Evolutionary conservation across 1,140 invertebrate genomes (phyloP).

Genomic region (Metaphire vulgaris): DNA sequence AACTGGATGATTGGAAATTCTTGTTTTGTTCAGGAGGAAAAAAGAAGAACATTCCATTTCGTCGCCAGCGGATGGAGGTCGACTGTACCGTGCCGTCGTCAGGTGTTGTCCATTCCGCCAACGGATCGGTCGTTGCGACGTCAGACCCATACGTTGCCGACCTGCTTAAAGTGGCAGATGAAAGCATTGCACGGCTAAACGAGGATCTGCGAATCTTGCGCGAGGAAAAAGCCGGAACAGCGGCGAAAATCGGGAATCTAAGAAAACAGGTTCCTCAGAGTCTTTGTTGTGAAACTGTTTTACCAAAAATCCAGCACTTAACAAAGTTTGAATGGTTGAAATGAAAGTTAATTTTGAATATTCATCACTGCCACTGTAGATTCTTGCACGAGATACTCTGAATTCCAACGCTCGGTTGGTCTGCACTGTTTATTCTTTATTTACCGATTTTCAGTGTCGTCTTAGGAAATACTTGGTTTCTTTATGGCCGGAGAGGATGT

Average conservation of each 20-base stretch:
- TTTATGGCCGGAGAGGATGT: too few species aligned
- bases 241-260: slow-evolving; percentile 45
- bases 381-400: too few species aligned
- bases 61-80: slow-evolving; percentile 51
- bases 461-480: too few species aligned
- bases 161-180: slow-evolving; percentile 49
- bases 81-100: slow-evolving; percentile 42
- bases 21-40: slow-evolving; percentile 46
- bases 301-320: too few species aligned
- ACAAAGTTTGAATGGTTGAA: too few species aligned
- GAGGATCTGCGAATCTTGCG: slow-evolving; percentile 34
- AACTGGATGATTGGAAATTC: too few species aligned
- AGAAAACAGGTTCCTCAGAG: slow-evolving; percentile 42
- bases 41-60: slow-evolving; percentile 50
- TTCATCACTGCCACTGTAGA: too few species aligned
- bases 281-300: too few species aligned
- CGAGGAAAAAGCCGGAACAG: slow-evolving; percentile 42
- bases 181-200: slow-evolving; percentile 44
- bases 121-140: slow-evolving; percentile 14
- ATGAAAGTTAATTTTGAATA: too few species aligned
- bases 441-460: too few species aligned
- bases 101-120: slow-evolving; percentile 30
- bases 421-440: too few species aligned
- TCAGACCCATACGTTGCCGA: slow-evolving; percentile 50
- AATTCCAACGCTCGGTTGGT: too few species aligned